phyloP scores from a whole-genome alignment of 2,888 invertebrate species.

The Drosophila sordidapex region DNA sequence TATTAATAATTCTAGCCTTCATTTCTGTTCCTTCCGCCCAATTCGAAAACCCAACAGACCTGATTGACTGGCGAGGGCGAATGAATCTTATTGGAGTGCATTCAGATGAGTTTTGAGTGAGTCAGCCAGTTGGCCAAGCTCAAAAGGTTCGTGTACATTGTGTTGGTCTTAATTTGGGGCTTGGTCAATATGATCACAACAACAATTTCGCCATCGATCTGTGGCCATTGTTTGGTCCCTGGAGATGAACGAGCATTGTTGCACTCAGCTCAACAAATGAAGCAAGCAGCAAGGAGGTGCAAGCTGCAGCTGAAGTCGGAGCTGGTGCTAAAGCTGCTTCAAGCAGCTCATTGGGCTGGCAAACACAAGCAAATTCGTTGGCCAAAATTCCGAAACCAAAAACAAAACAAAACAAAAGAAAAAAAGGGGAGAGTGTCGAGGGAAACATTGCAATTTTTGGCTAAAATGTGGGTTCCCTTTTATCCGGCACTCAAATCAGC shows the following conservation, averaged over 20 bases:
- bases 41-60: not conserved
- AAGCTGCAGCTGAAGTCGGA: not conserved
- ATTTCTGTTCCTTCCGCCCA: not conserved
- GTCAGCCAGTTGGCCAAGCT: too few relatives aligned
- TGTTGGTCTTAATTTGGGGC: not conserved
- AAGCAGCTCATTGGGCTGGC: constrained; percentile 46
- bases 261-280: constrained; percentile 26
- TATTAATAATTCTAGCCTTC: not conserved
- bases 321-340: not conserved
- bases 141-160: not conserved
- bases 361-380: constrained; percentile 33
- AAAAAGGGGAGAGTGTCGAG: not conserved
- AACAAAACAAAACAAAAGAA: not conserved
- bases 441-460: constrained; percentile 22
- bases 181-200: constrained; percentile 21
- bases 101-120: not conserved
- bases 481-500: constrained; percentile 51
- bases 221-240: constrained; percentile 21
- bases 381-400: not conserved
- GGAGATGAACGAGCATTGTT: constrained; percentile 1
- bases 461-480: constrained; percentile 36
- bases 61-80: not conserved
- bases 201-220: constrained; percentile 25
- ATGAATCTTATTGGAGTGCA: constrained; percentile 7
- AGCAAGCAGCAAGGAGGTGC: constrained; percentile 8